Evolutionary conservation across 2,113 vertebrate genomes (phyloP), one percentile per base, ranked within the genome.

Genomic region (Lagopus leucura): DNA sequence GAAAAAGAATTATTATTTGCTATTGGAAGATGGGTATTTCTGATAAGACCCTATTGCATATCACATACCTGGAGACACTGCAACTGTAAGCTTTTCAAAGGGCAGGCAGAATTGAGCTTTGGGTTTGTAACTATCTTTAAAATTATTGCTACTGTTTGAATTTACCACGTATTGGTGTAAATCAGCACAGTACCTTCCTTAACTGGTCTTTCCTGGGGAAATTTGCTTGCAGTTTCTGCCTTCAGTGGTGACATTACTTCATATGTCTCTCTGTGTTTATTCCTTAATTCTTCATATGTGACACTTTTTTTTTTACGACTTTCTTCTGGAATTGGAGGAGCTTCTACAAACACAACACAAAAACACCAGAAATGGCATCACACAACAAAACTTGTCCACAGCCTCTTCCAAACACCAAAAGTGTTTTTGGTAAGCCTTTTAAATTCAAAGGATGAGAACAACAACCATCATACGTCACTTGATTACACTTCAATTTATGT

Each of bases 251-350:
- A 86, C 94, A 97, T 96, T 50, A 98, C 96, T 21, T 98, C 97
- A 2, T 98, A 98, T 10, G 96, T 90, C 72, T 97, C 97, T 89
- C 98, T 97, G 94, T 98, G 98, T 94, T 97, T 98, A 95, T 94
- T 98, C 93, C 98, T 98, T 92, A 98, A 95, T 94, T 98, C 98
- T 70, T 98, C 98, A 14, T 98, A 98, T 6, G 98, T 98, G 91
- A 98, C 32, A 48, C 86, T 91, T 96, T 97, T 98, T 92, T 92
- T 97, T 96, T 98, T 98, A 91, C 95, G 97, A 89, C 70, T 92
- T 97, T 98, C 97, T 96, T 98, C 98, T 87, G 90, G 72, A 78
- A 86, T 3, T 92, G 94, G 90, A 82, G 92, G 86, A 95, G 97
- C 94, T 87, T 97, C 98, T 98, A 92, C 80, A 97, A 96, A 93